phyloP scores from a whole-genome alignment of 2,797 vertebrate genomes.

The Gallinago stenura region DNA sequence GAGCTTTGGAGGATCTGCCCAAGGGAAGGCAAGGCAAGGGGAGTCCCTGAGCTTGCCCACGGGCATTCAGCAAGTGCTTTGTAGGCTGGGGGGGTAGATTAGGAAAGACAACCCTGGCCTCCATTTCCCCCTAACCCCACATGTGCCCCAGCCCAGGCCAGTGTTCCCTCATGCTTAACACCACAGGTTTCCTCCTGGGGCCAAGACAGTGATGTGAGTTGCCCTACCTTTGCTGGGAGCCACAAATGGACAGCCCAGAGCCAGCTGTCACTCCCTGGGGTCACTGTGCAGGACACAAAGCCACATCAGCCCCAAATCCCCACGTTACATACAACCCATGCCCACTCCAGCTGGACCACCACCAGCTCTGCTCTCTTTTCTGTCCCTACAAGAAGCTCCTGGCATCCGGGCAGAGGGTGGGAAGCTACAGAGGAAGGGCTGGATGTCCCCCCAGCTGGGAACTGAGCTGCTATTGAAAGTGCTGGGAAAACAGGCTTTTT shows the following conservation, averaged over 20 bases:
- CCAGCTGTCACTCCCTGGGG: background rate
- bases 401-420: fast-evolving
- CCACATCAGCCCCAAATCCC: background rate
- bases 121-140: fast-evolving
- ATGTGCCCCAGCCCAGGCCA: background rate
- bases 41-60: background rate
- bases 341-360: background rate
- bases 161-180: fast-evolving
- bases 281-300: background rate
- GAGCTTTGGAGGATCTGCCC: background rate
- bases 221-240: background rate
- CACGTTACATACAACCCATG: fast-evolving
- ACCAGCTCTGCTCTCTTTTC: background rate
- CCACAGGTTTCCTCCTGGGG: background rate
- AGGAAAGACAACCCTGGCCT: background rate
- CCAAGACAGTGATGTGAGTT: background rate
- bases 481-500: background rate
- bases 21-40: background rate
- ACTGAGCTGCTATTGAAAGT: background rate
- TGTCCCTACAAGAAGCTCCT: fast-evolving
- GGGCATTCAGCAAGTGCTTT: background rate
- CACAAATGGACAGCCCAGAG: background rate
- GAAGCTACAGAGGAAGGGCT: background rate
- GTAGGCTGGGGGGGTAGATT: background rate
- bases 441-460: background rate